Percentiles rank a stretch among this genome's conserved stretches.
Conservation (phyloP, 2,797 vertebrate genomes). For the Ptychobarbus kaznakovi region DNA sequence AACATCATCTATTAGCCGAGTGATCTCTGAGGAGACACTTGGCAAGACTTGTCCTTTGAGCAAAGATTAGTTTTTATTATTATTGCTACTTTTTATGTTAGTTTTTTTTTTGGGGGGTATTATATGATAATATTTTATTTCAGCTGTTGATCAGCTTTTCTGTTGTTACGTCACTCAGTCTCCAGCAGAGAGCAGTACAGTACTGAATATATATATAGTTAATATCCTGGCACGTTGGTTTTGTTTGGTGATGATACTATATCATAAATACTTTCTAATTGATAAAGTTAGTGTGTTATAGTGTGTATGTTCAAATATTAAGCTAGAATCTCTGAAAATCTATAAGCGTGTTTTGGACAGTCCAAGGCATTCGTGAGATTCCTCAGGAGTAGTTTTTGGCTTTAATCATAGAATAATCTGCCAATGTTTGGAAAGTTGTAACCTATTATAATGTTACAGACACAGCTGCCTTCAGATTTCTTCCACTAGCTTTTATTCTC, state of each 20-base stretch:
- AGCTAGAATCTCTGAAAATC: neutral
- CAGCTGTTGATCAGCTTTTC: neutral
- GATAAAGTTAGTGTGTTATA: neutral
- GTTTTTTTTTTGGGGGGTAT: no score
- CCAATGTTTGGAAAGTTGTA: neutral
- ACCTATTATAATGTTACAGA: neutral
- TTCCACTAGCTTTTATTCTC: neutral
- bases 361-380: neutral
- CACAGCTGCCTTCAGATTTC: neutral
- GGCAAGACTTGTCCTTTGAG: neutral
- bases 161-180: neutral
- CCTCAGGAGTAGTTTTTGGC: neutral
- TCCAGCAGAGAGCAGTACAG: constrained; percentile 17
- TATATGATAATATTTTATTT: neutral
- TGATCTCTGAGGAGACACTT: neutral
- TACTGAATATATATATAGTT: neutral
- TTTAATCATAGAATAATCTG: neutral
- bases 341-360: neutral
- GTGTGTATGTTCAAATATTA: neutral
- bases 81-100: neutral
- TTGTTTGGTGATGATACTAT: neutral
- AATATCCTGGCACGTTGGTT: neutral
- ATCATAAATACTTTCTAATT: neutral
- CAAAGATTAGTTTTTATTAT: no score
- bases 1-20: neutral